Conservation (phyloP, 2,797 vertebrate species). For the Limosa lapponica region DNA sequence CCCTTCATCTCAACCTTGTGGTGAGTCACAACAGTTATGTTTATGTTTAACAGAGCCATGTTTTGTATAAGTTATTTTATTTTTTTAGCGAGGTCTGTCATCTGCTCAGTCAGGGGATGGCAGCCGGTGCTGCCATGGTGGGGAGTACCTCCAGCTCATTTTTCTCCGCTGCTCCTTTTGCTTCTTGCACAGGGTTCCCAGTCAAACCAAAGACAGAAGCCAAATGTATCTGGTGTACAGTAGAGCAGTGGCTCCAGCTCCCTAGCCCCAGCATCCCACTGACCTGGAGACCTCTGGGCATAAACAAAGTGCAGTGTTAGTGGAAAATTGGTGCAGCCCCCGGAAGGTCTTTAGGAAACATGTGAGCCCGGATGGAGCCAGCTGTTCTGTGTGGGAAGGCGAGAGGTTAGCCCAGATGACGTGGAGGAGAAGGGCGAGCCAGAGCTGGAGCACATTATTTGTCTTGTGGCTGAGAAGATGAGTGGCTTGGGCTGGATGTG, state of each 20-base stretch:
- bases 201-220: neutral
- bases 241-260: neutral
- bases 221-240: neutral
- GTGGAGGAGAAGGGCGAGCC: neutral
- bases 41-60: neutral
- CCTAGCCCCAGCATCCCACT: neutral
- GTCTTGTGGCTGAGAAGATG: neutral
- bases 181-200: neutral
- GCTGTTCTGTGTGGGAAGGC: constrained; percentile 23
- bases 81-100: neutral
- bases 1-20: neutral
- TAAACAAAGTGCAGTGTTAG: neutral
- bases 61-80: constrained; percentile 4
- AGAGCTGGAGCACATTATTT: neutral
- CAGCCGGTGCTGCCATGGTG: neutral
- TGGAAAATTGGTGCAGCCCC: constrained; percentile 28
- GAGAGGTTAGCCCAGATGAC: neutral
- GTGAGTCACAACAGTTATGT: neutral
- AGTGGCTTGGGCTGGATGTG: neutral
- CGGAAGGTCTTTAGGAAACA: neutral
- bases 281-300: constrained; percentile 36
- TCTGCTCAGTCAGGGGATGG: neutral
- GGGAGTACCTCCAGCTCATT: neutral
- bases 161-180: neutral
- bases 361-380: neutral